A percentile compares a stretch with the other conserved stretches of the same genome.
phyloP scores from a whole-genome alignment of 2,113 vertebrate species.

The Erinaceus europaeus region DNA sequence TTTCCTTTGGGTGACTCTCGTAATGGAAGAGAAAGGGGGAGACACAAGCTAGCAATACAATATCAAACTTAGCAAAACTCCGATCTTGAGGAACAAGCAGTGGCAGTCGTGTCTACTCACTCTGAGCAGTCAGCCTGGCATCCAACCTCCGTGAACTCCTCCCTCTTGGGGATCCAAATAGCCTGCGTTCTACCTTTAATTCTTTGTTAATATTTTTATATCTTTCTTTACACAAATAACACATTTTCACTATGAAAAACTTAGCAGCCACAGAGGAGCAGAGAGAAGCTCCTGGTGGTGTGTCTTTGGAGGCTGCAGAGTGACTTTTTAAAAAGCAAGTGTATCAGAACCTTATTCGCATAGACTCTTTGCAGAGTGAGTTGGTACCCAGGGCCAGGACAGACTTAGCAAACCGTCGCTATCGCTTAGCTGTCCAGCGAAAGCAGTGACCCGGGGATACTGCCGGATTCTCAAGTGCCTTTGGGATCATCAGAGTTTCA shows the following conservation, averaged over 20 bases:
- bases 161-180: conserved; percentile 42
- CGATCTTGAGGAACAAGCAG: not conserved
- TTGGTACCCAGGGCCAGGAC: not conserved
- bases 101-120: not conserved
- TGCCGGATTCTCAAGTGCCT: conserved; percentile 46
- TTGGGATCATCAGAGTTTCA: conserved; percentile 26
- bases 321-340: not conserved
- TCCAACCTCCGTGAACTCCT: conserved; percentile 43
- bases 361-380: conserved; percentile 19
- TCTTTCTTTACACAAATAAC: conserved; percentile 46
- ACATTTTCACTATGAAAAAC: conserved; percentile 26
- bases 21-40: conserved; percentile 37
- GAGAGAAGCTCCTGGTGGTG: not conserved
- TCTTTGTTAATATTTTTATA: conserved; percentile 50
- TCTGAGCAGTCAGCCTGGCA: conserved; percentile 25
- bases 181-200: conserved; percentile 39
- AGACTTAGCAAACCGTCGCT: not conserved
- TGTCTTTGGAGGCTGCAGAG: not conserved
- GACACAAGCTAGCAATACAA: conserved; percentile 28
- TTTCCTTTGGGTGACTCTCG: conserved; percentile 33
- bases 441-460: conserved; percentile 16
- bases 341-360: not conserved
- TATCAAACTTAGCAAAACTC: not conserved
- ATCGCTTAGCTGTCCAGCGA: not conserved
- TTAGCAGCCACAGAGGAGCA: not conserved